Evolutionary conservation across 2,888 invertebrate genomes (phyloP).

Genomic region (Cecidostiba fungosa): DNA sequence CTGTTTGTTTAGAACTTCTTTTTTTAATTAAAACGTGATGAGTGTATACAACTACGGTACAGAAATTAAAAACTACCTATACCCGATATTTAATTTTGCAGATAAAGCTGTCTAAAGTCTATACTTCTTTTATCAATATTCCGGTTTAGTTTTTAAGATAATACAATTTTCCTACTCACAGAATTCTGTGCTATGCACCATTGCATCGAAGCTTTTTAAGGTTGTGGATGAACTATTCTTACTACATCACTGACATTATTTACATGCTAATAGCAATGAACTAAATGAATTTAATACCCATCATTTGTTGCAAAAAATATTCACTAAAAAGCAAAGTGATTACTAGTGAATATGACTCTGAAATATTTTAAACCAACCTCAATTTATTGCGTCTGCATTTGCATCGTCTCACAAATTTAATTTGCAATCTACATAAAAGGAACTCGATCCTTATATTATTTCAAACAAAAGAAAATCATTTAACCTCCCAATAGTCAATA

Average conservation of each 20-base stretch:
- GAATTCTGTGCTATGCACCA: neutral
- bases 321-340: constrained; percentile 47
- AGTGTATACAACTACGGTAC: neutral
- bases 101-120: neutral
- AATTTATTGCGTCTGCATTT: constrained; percentile 50
- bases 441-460: constrained; percentile 50
- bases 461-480: constrained; percentile 32
- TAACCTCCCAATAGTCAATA: constrained; percentile 41
- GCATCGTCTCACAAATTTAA: constrained; percentile 55
- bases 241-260: neutral
- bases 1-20: neutral
- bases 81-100: neutral
- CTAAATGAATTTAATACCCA: constrained; percentile 35
- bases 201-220: neutral
- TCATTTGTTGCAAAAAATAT: constrained; percentile 22
- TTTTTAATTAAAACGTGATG: neutral
- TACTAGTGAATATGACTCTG: constrained; percentile 52
- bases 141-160: neutral
- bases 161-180: neutral
- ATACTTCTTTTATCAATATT: neutral
- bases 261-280: constrained; percentile 14
- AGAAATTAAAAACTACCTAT: neutral
- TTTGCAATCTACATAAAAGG: constrained; percentile 56
- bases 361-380: constrained; percentile 57
- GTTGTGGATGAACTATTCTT: neutral